Evolutionary conservation across 2,888 invertebrate genomes (phyloP), one percentile per base, ranked within the genome.

Genomic region (Ichneumoninae sp.): DNA sequence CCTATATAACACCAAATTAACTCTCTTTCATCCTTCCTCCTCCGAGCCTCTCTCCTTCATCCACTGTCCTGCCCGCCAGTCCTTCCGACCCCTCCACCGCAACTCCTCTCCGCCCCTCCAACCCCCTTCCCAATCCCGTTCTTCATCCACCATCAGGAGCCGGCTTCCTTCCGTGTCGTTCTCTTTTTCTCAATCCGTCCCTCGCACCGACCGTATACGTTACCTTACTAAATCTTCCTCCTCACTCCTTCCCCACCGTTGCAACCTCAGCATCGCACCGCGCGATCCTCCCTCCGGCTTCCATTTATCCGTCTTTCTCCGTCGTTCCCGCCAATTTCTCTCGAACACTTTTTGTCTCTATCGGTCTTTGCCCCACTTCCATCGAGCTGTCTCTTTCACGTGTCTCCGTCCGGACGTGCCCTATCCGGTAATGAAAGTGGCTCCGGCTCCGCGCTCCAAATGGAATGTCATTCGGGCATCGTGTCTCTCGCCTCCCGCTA

Each of bases 1-100:
- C 74, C 83, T 85, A 84, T 85, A 85, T 85, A 85, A 86, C 84
- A 85, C 75, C 82, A 84, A 86, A 85, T 86, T 85, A 86, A 86
- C 86, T 85, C 83, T 80, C 85, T 85, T 86, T 83, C 76, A 81
- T 83, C 85, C 84, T 68, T 62, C 44, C 44, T 68, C 47, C 36
- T 36, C 71, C 57, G 54, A 44, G 16, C 74, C 79, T 57, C 78
- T 33, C 44, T 71, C 68, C 71, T 52, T 57, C 74, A 26, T 44
- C 76, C 76, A 62, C 69, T 19, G 66, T 36, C 33, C 57, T 82
- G 71, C 79, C 76, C 75, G 40, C 62, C 66, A 36, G 8, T 62
- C 44, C 66, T 62, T 68, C 75, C 57, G 62, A 13, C 44, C 16
- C 30, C 47, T 74, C 74, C 60, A 72, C 81, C 75, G 52, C 82